phyloP scores from a whole-genome alignment of 2,888 invertebrate genomes.

The Drosophila prostipennis region DNA sequence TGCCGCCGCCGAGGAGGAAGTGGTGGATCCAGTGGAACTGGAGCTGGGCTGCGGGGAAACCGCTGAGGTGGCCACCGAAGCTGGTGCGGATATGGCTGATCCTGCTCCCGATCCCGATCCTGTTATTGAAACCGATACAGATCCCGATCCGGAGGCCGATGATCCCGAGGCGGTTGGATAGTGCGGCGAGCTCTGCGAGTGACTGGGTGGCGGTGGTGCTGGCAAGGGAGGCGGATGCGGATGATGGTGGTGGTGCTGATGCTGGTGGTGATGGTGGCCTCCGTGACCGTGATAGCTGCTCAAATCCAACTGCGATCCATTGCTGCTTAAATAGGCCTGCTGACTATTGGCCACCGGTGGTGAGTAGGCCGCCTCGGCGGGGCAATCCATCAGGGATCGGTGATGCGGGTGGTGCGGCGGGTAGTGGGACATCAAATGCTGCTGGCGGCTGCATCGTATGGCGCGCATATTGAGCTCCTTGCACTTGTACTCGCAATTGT shows the following conservation, averaged over 20 bases:
- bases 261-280: slow-evolving; percentile 10
- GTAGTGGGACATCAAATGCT: slow-evolving; percentile 56
- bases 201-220: slow-evolving; percentile 29
- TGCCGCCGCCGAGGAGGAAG: slow-evolving; percentile 61
- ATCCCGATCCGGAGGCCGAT: slow-evolving; percentile 21
- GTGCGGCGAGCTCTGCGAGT: slow-evolving; percentile 55
- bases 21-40: slow-evolving; percentile 52
- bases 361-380: slow-evolving; percentile 77
- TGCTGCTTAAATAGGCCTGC: slow-evolving; percentile 27
- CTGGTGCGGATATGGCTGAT: slow-evolving; percentile 22
- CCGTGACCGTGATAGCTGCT: slow-evolving; percentile 47
- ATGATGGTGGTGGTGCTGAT: slow-evolving; percentile 25
- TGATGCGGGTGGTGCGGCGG: slow-evolving; percentile 64
- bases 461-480: slow-evolving; percentile 81
- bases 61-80: slow-evolving; percentile 37
- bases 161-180: slow-evolving; percentile 49
- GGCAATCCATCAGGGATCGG: slow-evolving; percentile 62
- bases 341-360: slow-evolving; percentile 65
- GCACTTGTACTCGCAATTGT: slow-evolving; percentile 82
- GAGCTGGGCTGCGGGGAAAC: slow-evolving; percentile 66
- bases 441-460: slow-evolving; percentile 79
- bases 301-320: slow-evolving; percentile 57
- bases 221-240: slow-evolving; percentile 16
- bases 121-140: slow-evolving; percentile 12
- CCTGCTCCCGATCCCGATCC: slow-evolving; percentile 13